These are phyloP conservation scores for Marcusenius ussheri DNA, from an alignment of 2,113 vertebrate species.

Conservation along the genomic window DNA sequence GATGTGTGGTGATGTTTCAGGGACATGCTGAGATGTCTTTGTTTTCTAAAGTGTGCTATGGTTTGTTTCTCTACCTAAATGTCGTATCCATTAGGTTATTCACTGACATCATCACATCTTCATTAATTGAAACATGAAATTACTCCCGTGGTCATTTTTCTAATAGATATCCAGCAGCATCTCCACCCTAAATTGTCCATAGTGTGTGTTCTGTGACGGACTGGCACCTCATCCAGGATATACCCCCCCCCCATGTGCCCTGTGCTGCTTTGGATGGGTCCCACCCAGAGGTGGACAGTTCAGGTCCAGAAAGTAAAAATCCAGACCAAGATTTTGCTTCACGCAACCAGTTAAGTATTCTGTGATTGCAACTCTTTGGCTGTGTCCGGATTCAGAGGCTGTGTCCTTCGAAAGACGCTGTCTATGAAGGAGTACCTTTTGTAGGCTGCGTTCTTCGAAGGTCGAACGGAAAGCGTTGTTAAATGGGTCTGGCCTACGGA, in stretches of 20 bases:
- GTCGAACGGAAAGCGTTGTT: background rate
- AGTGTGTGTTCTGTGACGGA: background rate
- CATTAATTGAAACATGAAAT: background rate
- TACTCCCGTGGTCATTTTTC: conserved; percentile 61
- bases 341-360: background rate
- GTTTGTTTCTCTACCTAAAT: background rate
- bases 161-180: conserved; percentile 53
- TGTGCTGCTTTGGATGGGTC: background rate
- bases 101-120: conserved; percentile 66
- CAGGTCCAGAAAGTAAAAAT: background rate
- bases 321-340: background rate
- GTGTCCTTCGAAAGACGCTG: background rate
- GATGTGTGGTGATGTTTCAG: background rate
- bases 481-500: background rate
- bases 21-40: background rate
- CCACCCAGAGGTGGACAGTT: background rate
- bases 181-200: background rate
- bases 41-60: background rate
- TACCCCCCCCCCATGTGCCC: background rate
- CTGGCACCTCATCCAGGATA: background rate
- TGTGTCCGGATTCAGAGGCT: background rate
- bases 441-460: background rate
- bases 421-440: background rate
- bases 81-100: background rate
- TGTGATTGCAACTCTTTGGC: background rate